phyloP scores from a whole-genome alignment of 2,797 vertebrate genomes.

The Aphelocoma californica region DNA sequence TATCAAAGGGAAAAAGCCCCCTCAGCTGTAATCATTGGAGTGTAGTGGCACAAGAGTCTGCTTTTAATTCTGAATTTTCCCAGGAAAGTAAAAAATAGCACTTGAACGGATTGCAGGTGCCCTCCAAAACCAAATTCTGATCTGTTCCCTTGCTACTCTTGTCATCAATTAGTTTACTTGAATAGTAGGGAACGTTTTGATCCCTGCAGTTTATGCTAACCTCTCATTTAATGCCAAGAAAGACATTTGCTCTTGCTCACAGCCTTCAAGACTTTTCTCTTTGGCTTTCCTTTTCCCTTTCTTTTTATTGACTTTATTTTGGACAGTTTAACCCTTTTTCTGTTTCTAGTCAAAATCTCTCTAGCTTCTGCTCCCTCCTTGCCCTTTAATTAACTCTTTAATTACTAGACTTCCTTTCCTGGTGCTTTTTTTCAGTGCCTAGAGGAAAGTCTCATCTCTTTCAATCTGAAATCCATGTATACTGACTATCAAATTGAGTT shows the following conservation, averaged over 20 bases:
- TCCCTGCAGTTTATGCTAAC: neutral
- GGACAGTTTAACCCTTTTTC: neutral
- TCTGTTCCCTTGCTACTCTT: neutral
- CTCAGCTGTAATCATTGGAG: neutral
- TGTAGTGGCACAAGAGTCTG: neutral
- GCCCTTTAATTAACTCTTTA: neutral
- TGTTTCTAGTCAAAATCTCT: neutral
- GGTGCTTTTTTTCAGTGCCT: neutral
- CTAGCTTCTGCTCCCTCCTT: neutral
- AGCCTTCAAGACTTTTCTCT: neutral
- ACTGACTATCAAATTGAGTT: neutral
- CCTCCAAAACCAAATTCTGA: neutral
- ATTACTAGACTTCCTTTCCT: neutral
- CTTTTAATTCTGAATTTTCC: neutral
- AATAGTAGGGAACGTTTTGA: neutral
- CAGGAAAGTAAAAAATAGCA: neutral
- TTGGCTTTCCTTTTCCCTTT: neutral
- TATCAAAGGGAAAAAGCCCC: neutral
- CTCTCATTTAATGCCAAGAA: neutral
- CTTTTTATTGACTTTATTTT: neutral
- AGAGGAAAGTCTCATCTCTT: neutral
- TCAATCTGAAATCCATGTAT: neutral
- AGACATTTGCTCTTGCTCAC: neutral
- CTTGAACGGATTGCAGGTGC: neutral
- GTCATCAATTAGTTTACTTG: neutral